Conservation (phyloP, 2,797 vertebrate species). For the Hippocampus kuda region DNA sequence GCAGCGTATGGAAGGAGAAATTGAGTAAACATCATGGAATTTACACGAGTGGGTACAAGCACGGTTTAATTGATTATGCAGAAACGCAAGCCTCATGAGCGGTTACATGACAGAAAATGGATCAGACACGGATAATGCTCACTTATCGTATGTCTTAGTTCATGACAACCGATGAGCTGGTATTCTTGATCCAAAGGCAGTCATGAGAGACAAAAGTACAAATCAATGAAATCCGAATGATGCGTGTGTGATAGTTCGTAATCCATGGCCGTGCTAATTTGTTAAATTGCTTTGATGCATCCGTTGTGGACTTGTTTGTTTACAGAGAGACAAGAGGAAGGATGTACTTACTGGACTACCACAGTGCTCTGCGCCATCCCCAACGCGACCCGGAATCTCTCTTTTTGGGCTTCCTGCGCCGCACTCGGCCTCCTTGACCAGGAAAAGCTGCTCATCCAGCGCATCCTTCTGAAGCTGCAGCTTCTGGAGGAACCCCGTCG, state of each 20-base stretch:
- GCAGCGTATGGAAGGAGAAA: neutral
- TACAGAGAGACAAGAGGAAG: neutral
- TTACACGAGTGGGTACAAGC: too few species aligned
- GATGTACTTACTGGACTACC: slow-evolving; percentile 80
- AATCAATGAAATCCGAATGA: neutral
- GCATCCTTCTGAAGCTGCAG: slow-evolving; percentile 95
- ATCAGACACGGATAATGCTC: neutral
- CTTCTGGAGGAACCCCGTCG: slow-evolving; percentile 82
- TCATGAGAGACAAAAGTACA: neutral
- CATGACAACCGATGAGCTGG: neutral
- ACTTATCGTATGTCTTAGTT: neutral
- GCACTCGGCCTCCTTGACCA: slow-evolving; percentile 93
- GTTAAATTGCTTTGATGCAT: too few species aligned
- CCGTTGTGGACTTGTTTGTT: too few species aligned
- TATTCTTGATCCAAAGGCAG: neutral
- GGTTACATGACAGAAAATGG: neutral
- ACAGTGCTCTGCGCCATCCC: slow-evolving; percentile 92
- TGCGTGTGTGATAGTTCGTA: neutral
- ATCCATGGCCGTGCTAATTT: neutral
- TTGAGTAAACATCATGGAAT: neutral
- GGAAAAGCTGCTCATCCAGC: slow-evolving; percentile 91
- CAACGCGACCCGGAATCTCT: slow-evolving; percentile 91
- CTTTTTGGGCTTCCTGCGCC: slow-evolving; percentile 94
- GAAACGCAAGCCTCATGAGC: neutral
- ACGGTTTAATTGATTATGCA: too few species aligned